These are phyloP conservation scores for Monoplex corrugatus DNA, from an alignment of 2,888 invertebrate species.

Conservation along the genomic window DNA sequence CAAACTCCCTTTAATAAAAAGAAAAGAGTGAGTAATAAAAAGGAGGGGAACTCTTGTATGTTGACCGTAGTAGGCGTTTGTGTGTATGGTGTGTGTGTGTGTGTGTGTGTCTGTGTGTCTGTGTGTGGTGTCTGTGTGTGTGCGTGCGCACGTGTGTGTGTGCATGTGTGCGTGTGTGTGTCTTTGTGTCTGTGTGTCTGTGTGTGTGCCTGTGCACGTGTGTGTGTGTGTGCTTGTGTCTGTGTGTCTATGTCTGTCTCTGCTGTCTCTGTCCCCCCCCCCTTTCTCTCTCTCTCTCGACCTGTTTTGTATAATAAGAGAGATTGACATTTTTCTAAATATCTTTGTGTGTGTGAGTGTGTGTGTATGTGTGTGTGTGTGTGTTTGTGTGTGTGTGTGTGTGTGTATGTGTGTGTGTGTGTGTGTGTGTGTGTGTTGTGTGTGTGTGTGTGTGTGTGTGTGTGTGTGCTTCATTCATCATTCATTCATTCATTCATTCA, in stretches of 20 bases:
- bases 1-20: too few species aligned
- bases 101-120: slow-evolving; percentile 25
- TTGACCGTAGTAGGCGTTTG: background rate
- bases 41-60: too few species aligned
- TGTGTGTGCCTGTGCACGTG: slow-evolving; percentile 4
- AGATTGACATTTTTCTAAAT: too few species aligned
- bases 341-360: background rate
- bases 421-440: background rate
- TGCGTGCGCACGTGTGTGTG: slow-evolving; percentile 11
- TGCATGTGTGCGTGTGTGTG: slow-evolving; percentile 41
- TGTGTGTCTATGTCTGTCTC: background rate
- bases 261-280: background rate
- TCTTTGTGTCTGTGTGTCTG: background rate
- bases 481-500: too few species aligned
- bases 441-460: too few species aligned
- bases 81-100: background rate
- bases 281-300: background rate
- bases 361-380: background rate
- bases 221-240: slow-evolving; percentile 34
- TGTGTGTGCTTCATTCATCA: too few species aligned
- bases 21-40: too few species aligned
- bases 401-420: background rate
- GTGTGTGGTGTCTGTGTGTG: slow-evolving; percentile 27
- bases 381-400: too few species aligned
- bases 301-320: too few species aligned